Percentiles rank a stretch among this genome's conserved stretches.
phyloP scores from a whole-genome alignment of 1,140 invertebrate genomes.

The Lordiphosa mommai region DNA sequence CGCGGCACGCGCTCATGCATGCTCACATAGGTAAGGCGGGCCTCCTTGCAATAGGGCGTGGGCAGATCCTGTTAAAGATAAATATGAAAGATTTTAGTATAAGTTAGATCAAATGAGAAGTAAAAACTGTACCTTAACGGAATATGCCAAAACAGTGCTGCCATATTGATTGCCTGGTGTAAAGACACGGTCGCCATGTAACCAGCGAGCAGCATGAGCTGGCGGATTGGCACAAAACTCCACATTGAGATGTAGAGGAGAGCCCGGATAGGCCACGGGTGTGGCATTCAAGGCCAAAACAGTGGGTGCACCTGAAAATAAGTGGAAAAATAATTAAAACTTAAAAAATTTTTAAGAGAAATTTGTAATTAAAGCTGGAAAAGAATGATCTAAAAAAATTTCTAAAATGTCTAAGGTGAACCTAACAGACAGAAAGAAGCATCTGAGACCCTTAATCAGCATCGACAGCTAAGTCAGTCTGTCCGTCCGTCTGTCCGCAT shows the following conservation, averaged over 20 bases:
- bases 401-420: too few relatives aligned
- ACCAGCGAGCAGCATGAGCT: constrained; percentile 77
- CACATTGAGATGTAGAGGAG: constrained; percentile 81
- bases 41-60: constrained; percentile 79
- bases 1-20: constrained; percentile 79
- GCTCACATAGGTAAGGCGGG: constrained; percentile 77
- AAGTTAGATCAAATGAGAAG: not conserved
- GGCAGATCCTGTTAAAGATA: constrained; percentile 63
- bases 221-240: constrained; percentile 82
- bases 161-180: constrained; percentile 79
- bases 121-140: constrained; percentile 63
- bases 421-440: too few relatives aligned
- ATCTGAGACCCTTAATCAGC: too few relatives aligned
- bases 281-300: constrained; percentile 80
- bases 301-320: constrained; percentile 80
- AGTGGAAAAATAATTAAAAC: not conserved
- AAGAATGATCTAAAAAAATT: too few relatives aligned
- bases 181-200: constrained; percentile 78
- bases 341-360: not conserved
- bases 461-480: too few relatives aligned
- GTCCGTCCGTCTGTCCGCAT: too few relatives aligned
- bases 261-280: constrained; percentile 81
- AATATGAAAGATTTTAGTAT: not conserved
- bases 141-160: constrained; percentile 75
- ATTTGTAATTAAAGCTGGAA: too few relatives aligned